Conservation (phyloP, 2,888 invertebrate genomes). For the Encarsia formosa region DNA sequence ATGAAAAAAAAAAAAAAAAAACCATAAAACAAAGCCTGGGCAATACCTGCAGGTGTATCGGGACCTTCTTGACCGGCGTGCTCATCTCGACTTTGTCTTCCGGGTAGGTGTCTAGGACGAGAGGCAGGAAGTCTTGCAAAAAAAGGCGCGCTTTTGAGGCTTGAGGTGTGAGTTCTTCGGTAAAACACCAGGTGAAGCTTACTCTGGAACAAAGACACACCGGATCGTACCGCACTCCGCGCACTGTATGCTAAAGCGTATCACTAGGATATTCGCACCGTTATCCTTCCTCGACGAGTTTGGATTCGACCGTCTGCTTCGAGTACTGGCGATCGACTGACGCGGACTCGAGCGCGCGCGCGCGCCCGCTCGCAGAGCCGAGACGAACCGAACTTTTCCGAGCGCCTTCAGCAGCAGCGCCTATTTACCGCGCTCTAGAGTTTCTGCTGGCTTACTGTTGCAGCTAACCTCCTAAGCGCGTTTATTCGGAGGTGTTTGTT, state of each 20-base stretch:
- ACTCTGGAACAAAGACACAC: too few relatives aligned
- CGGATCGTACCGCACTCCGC: too few relatives aligned
- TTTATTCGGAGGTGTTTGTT: neutral
- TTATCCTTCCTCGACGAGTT: too few relatives aligned
- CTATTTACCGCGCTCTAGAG: neutral
- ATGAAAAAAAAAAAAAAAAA: neutral
- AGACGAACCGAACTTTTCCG: neutral
- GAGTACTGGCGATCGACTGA: slow-evolving; percentile 40
- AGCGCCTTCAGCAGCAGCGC: neutral
- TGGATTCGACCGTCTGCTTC: slow-evolving; percentile 8
- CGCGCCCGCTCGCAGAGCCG: slow-evolving; percentile 28
- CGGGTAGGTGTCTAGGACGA: too few relatives aligned
- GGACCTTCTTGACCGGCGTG: slow-evolving; percentile 90
- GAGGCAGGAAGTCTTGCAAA: too few relatives aligned
- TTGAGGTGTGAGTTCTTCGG: too few relatives aligned
- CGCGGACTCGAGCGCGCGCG: too few relatives aligned
- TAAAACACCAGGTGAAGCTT: too few relatives aligned
- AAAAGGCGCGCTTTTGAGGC: too few relatives aligned
- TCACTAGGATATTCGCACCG: too few relatives aligned
- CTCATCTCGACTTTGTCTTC: slow-evolving; percentile 56
- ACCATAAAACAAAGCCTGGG: neutral
- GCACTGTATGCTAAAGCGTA: too few relatives aligned
- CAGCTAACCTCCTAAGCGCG: neutral
- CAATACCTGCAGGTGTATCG: slow-evolving; percentile 79
- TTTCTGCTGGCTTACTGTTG: neutral